Base-by-base conservation (phyloP, 2,797 vertebrate genomes). In the Mus spretus region DNA sequence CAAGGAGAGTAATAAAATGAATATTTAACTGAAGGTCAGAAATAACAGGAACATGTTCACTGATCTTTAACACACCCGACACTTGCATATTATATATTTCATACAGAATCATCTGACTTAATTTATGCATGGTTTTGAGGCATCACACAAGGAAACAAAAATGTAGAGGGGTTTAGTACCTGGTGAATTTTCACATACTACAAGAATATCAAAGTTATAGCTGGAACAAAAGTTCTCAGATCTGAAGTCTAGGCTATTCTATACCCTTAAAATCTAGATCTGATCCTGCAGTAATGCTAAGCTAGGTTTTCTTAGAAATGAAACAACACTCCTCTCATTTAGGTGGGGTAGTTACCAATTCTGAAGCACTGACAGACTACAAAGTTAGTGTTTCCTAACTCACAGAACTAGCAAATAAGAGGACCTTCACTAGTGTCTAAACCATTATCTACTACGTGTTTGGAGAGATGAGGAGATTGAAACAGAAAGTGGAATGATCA, bases 341-440 rank as follows among this genome's bases (percentile, higher is more conserved):
- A 80, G 34, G 4, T 57, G 24, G 20, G 6, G 28, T 11, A 59
- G 0, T 78, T 1, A 10, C 34, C 15, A 72, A 94, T 11, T 17
- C 67, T 86, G 89, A 59, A 94, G 6, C 44, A 84, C 2, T 59
- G 11, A 11, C 22, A 63, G 28, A 92, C 20, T 17, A 59, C 22
- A 90, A 89, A 94, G 15, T 11, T 40, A 12, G 15, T 3, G 50
- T 87, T 96, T 95, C 11, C 55, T 24, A 96, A 81, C 2, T 86
- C 53, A 75, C 26, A 79, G 2, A 92, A 14, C 2, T 44, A 83
- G 8, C 61, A 53, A 91, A 93, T 3, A 57, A 34, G 34, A 72
- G 40, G 40, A 4, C 3, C 31, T 80, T 11, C 6, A 96, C 80
- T 67, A 78, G 55, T 74, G 87, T 84, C 15, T 50, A 87, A 75